Percentiles rank a stretch among this genome's conserved stretches.
Conservation (phyloP, 2,797 vertebrate species). For the Sebastes reedi region DNA sequence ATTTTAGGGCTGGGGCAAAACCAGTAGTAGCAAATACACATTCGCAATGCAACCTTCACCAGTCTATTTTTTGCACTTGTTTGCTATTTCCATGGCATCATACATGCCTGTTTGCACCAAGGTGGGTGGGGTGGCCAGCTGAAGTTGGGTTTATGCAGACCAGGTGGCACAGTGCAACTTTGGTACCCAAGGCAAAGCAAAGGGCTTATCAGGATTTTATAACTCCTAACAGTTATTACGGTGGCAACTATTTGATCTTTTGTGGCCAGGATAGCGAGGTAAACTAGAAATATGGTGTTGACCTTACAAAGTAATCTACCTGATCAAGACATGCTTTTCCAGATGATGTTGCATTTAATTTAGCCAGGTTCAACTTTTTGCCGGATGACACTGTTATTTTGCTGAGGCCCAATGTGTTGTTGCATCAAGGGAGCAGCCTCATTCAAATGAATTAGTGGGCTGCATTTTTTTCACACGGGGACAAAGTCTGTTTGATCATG, state of each 20-base stretch:
- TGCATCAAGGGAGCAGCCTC: not conserved
- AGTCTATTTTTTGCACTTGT: not conserved
- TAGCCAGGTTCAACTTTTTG: not conserved
- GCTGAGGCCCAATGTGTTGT: too few relatives aligned
- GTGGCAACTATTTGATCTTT: not conserved
- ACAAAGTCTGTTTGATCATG: not conserved
- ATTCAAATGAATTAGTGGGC: not conserved
- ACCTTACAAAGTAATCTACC: not conserved
- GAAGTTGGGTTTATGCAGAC: not conserved
- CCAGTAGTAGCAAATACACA: not conserved
- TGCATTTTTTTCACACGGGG: not conserved
- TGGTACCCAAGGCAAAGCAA: not conserved
- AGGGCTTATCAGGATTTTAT: not conserved
- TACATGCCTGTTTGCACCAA: not conserved
- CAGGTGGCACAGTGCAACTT: not conserved
- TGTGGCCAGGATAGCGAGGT: not conserved
- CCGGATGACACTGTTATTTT: not conserved
- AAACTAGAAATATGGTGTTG: not conserved
- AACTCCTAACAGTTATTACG: not conserved
- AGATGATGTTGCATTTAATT: not conserved
- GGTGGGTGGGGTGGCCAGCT: not conserved
- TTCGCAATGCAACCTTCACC: rapidly evolving
- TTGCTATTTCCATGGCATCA: not conserved
- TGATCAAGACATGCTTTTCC: rapidly evolving
- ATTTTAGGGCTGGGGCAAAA: not conserved